Conservation (phyloP, 2,888 invertebrate genomes). For the Catocala sponsa region DNA sequence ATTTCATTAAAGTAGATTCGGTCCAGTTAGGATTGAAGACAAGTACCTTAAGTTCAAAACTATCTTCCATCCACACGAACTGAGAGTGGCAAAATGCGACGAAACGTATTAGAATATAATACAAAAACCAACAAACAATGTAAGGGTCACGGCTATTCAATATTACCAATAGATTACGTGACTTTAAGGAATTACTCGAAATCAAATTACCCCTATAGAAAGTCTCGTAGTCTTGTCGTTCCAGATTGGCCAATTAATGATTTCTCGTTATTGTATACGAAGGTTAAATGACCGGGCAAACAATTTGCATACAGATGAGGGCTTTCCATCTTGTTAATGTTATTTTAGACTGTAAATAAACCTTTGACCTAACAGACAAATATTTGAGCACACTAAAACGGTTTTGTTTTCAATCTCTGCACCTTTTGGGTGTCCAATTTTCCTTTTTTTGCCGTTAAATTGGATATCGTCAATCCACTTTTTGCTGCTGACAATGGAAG, state of each 20-base stretch:
- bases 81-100: no score
- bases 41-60: no score
- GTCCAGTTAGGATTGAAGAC: no score
- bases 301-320: slow-evolving; percentile 56
- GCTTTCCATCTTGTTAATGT: slow-evolving; percentile 45
- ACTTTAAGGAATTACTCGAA: no score
- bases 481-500: slow-evolving; percentile 59
- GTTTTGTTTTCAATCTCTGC: slow-evolving; percentile 44
- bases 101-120: no score
- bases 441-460: slow-evolving; percentile 53
- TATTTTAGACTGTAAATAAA: slow-evolving; percentile 44
- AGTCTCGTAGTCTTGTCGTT: not conserved
- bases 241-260: slow-evolving; percentile 20
- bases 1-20: no score
- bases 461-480: slow-evolving; percentile 57
- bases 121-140: no score
- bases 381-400: slow-evolving; percentile 18
- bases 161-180: no score
- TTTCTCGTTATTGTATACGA: slow-evolving; percentile 26
- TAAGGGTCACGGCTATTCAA: no score
- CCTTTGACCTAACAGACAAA: slow-evolving; percentile 31
- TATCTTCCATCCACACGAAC: no score
- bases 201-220: no score
- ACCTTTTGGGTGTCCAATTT: slow-evolving; percentile 41
- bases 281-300: slow-evolving; percentile 26